Evolutionary conservation across 2,113 vertebrate genomes (phyloP), one percentile per base, ranked within the genome.

Genomic region (Gobius niger): DNA sequence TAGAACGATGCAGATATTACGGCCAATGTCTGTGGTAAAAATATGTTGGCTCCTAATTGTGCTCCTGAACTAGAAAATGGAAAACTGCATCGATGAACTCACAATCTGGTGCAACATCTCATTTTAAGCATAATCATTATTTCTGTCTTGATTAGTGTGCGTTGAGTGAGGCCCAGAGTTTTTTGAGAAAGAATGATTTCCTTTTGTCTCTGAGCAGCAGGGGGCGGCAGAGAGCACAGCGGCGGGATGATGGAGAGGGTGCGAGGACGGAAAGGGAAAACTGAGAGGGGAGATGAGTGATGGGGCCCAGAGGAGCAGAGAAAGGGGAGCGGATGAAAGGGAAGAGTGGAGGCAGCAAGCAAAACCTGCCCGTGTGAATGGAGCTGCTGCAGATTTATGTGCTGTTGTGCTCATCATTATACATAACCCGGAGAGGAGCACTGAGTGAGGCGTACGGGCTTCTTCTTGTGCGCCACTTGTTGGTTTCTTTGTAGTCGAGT

Each of bases 361-460:
- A 85, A 88, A 90, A 89, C 88, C 83, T 87, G 73, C 80, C 78
- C 70, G 80, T 70, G 72, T 88, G 86, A 89, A 78, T 77, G 3
- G 73, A 83, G 86, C 75, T 70, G 80, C 83, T 70, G 77, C 73
- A 81, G 80, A 85, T 90, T 88, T 84, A 88, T 90, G 72, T 68
- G 80, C 81, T 80, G 82, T 88, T 86, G 72, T 70, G 82, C 78
- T 77, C 79, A 81, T 90, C 85, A 82, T 85, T 86, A 82, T 83
- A 85, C 76, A 85, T 86, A 82, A 82, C 66, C 78, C 78, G 66
- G 72, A 81, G 82, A 71, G 78, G 69, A 70, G 57, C 80, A 72
- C 80, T 16, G 6, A 81, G 69, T 77, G 74, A 80, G 44, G 69
- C 78, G 65, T 73, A 12, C 79, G 82, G 72, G 65, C 41, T 51